Conservation (phyloP, 2,888 invertebrate species). For the Epinotia brunnichana region DNA sequence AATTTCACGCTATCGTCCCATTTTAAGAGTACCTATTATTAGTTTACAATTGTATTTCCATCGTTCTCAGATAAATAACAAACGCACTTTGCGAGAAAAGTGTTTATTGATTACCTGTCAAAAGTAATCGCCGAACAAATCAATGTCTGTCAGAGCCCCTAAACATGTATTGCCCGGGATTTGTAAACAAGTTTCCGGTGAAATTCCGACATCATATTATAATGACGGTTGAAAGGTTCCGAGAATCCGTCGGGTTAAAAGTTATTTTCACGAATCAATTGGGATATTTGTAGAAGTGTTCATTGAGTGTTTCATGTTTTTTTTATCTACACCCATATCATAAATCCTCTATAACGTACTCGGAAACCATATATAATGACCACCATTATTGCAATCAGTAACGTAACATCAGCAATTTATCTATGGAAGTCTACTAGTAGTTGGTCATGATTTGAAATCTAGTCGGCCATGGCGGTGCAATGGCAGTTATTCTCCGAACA, state of each 20-base stretch:
- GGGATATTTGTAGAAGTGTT: not conserved
- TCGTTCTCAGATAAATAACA: not conserved
- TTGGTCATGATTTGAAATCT: too few relatives aligned
- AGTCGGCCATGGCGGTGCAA: too few relatives aligned
- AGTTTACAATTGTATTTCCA: not conserved
- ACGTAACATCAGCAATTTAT: too few relatives aligned
- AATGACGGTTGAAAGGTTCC: constrained; percentile 3
- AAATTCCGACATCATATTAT: not conserved
- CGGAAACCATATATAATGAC: too few relatives aligned
- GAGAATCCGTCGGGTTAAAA: not conserved
- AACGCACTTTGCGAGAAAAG: not conserved
- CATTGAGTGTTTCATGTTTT: not conserved
- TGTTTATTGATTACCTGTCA: constrained; percentile 4
- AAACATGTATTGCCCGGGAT: constrained; percentile 15
- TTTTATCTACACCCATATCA: too few relatives aligned
- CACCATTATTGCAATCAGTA: too few relatives aligned
- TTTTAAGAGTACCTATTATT: too few relatives aligned
- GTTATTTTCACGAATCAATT: not conserved
- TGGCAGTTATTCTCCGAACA: too few relatives aligned
- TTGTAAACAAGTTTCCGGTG: constrained; percentile 12
- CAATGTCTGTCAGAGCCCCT: constrained; percentile 13
- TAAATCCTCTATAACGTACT: too few relatives aligned
- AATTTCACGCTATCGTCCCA: too few relatives aligned
- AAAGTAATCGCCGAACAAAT: constrained; percentile 9
- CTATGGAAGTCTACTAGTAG: too few relatives aligned